These are phyloP conservation scores for Accipiter cooperii DNA, from an alignment of 2,113 vertebrate species.

Conservation along the genomic window DNA sequence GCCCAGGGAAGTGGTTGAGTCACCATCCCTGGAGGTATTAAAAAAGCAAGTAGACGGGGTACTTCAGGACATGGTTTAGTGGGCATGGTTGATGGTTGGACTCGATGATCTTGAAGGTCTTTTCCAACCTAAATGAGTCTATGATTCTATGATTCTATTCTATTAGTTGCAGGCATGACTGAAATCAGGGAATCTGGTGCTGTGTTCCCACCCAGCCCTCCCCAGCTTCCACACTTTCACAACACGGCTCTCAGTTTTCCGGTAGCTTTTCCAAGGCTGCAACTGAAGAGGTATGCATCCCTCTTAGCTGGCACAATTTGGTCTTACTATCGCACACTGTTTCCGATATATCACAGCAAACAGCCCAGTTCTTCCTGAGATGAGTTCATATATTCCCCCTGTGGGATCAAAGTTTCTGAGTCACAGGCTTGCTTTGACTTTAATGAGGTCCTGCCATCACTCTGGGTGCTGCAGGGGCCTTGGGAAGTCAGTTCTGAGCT, in stretches of 20 bases:
- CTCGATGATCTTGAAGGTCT: too few relatives aligned
- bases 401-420: neutral
- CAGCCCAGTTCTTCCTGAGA: neutral
- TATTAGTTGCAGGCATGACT: neutral
- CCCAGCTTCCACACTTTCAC: neutral
- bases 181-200: neutral
- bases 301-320: neutral
- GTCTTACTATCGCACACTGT: fast-evolving
- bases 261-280: neutral
- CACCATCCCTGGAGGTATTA: too few relatives aligned
- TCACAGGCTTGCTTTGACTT: neutral
- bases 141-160: too few relatives aligned
- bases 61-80: too few relatives aligned
- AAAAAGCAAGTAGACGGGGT: too few relatives aligned
- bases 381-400: neutral
- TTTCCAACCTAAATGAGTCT: too few relatives aligned
- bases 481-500: neutral
- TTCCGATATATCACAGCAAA: neutral
- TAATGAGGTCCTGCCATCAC: fast-evolving
- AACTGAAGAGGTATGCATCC: fast-evolving
- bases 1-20: too few relatives aligned
- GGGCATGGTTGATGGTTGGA: too few relatives aligned
- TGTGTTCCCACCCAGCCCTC: neutral
- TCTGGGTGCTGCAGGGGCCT: neutral
- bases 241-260: fast-evolving